phyloP scores from a whole-genome alignment of 2,797 vertebrate genomes.

The Acanthopagrus latus region DNA sequence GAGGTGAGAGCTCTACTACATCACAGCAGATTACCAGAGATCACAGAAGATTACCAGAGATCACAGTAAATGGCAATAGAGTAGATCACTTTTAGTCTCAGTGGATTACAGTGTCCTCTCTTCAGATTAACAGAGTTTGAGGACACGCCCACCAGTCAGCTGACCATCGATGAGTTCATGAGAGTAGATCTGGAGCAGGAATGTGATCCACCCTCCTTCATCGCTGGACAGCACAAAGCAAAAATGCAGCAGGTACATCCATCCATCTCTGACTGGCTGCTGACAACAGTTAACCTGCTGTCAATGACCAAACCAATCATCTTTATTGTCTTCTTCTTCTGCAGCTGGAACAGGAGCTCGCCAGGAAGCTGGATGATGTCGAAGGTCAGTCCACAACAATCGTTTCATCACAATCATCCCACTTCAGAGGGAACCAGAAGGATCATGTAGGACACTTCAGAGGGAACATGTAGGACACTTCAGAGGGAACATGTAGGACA shows the following conservation, averaged over 20 bases:
- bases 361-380: slow-evolving; percentile 93
- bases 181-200: slow-evolving; percentile 93
- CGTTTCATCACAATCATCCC: no score
- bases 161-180: slow-evolving; percentile 98
- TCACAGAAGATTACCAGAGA: not conserved
- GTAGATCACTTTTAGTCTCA: not conserved
- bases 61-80: not conserved
- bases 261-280: slow-evolving; percentile 16
- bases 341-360: slow-evolving; percentile 93
- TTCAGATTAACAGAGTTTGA: slow-evolving; percentile 95
- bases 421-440: not conserved
- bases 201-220: slow-evolving; percentile 96
- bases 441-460: not conserved
- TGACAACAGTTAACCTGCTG: not conserved
- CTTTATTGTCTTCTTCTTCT: slow-evolving; percentile 37
- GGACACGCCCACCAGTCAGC: slow-evolving; percentile 95
- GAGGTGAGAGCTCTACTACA: slow-evolving; percentile 90
- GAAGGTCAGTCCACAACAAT: slow-evolving; percentile 90
- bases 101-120: not conserved
- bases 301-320: not conserved
- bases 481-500: no score
- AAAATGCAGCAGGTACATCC: slow-evolving; percentile 92
- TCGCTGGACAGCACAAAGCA: slow-evolving; percentile 90
- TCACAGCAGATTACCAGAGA: not conserved
- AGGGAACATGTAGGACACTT: not conserved